phyloP scores from a whole-genome alignment of 2,888 invertebrate genomes.

The Yponomeuta cagnagella region DNA sequence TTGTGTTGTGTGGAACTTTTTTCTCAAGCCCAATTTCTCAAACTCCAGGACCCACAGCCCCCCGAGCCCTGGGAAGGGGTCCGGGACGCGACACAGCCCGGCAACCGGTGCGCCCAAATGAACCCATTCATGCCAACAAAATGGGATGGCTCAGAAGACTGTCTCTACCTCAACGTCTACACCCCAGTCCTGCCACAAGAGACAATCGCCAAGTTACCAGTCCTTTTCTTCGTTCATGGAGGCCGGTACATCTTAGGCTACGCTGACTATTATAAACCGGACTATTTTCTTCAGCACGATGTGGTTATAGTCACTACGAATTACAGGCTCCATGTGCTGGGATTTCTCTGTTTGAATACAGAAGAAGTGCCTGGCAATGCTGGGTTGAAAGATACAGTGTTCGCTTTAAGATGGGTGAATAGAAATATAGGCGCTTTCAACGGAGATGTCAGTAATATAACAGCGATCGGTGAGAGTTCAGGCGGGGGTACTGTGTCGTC shows the following conservation, averaged over 20 bases:
- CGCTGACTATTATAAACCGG: constrained; percentile 63
- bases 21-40: constrained; percentile 8
- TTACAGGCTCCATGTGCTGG: constrained; percentile 53
- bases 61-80: constrained; percentile 74
- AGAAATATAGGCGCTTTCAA: constrained; percentile 50
- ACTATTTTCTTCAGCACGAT: constrained; percentile 50
- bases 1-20: no score
- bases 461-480: constrained; percentile 58
- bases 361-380: constrained; percentile 61
- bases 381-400: constrained; percentile 50
- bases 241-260: constrained; percentile 72
- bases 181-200: constrained; percentile 69
- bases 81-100: constrained; percentile 77
- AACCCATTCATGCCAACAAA: constrained; percentile 42
- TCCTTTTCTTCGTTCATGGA: constrained; percentile 75
- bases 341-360: constrained; percentile 51
- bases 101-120: constrained; percentile 77
- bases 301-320: constrained; percentile 58
- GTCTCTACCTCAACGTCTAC: constrained; percentile 81
- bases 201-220: constrained; percentile 53
- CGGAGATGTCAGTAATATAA: constrained; percentile 50
- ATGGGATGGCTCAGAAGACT: constrained; percentile 77
- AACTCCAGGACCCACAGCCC: constrained; percentile 74
- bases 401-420: constrained; percentile 58
- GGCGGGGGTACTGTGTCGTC: constrained; percentile 43